Evolutionary conservation across 2,888 invertebrate genomes (phyloP).

Genomic region (Drosophila prolongata): DNA sequence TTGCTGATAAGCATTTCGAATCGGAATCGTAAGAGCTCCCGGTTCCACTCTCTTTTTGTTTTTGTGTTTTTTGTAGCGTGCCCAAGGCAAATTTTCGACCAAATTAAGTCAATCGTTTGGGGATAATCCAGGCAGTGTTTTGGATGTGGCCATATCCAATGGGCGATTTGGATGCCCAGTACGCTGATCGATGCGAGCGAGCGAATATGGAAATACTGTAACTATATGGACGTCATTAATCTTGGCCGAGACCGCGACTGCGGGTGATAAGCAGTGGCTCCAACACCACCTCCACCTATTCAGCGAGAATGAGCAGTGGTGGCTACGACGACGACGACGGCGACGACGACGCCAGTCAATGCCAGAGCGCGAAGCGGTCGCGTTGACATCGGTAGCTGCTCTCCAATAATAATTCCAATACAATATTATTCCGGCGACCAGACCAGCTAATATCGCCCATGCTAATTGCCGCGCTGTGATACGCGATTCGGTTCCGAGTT

Average conservation of each 20-base stretch:
- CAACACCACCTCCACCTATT: slow-evolving; percentile 44
- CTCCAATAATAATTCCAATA: slow-evolving; percentile 51
- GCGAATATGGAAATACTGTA: slow-evolving; percentile 26
- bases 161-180: slow-evolving; percentile 1
- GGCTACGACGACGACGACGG: slow-evolving; percentile 11
- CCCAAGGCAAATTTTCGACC: slow-evolving; percentile 6
- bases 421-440: slow-evolving; percentile 13
- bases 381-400: slow-evolving; percentile 72
- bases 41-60: background rate
- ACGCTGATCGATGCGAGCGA: slow-evolving; percentile 51
- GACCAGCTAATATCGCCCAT: slow-evolving; percentile 6
- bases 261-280: slow-evolving; percentile 50
- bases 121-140: background rate
- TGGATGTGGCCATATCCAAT: background rate
- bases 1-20: slow-evolving; percentile 29
- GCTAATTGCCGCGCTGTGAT: slow-evolving; percentile 27
- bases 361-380: slow-evolving; percentile 72
- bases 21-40: slow-evolving; percentile 15
- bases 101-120: background rate
- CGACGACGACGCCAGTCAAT: slow-evolving; percentile 61
- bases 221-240: slow-evolving; percentile 27
- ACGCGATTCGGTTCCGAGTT: slow-evolving; percentile 28
- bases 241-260: slow-evolving; percentile 32
- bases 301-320: slow-evolving; percentile 36
- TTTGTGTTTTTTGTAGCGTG: slow-evolving; percentile 1